phyloP scores from a whole-genome alignment of 1,140 invertebrate species.

The Neodiprion lecontei region DNA sequence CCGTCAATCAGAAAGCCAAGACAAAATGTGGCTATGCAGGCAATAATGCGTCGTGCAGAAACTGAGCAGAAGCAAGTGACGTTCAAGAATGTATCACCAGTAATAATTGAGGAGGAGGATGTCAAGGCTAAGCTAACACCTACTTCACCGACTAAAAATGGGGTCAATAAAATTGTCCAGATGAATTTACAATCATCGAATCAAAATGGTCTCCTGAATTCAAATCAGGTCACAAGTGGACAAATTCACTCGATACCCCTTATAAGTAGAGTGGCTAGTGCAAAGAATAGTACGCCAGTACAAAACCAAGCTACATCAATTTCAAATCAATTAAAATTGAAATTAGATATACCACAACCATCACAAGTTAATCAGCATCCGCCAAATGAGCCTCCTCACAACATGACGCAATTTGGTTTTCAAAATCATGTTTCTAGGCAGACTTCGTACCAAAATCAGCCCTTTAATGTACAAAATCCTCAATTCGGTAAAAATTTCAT shows the following conservation, averaged over 20 bases:
- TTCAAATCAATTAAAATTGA: constrained; percentile 6
- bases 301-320: background rate
- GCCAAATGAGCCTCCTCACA: background rate
- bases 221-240: background rate
- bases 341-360: constrained; percentile 12
- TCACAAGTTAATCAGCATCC: constrained; percentile 7
- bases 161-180: background rate
- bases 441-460: constrained; percentile 35
- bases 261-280: background rate
- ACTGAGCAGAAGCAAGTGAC: constrained; percentile 55
- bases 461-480: constrained; percentile 48
- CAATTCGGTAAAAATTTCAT: constrained; percentile 49
- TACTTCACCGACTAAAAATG: constrained; percentile 6
- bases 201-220: background rate
- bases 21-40: constrained; percentile 79
- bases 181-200: background rate
- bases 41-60: constrained; percentile 66
- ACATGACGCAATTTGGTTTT: constrained; percentile 30
- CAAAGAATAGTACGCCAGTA: background rate
- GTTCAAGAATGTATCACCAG: constrained; percentile 51
- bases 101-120: constrained; percentile 38
- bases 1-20: constrained; percentile 55
- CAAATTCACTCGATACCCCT: background rate
- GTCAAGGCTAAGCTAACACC: background rate
- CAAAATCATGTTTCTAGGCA: constrained; percentile 14